Conservation (phyloP, 2,797 vertebrate genomes). For the Epinephelus malabaricus region DNA sequence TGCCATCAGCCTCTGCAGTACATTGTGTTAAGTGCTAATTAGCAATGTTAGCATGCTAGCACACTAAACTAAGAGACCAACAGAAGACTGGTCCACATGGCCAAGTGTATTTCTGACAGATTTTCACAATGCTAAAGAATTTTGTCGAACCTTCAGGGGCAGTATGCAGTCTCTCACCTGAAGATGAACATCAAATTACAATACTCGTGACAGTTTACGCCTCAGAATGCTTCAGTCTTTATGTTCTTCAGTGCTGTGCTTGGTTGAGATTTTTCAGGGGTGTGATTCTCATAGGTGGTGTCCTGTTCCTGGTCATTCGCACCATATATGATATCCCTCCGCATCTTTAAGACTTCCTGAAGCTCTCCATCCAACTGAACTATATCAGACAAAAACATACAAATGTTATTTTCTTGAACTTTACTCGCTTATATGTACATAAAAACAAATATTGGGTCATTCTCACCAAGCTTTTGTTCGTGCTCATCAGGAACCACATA, state of each 20-base stretch:
- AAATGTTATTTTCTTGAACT: not conserved
- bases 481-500: conserved; percentile 58
- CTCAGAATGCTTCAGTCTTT: not conserved
- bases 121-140: not conserved
- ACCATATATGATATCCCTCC: not conserved
- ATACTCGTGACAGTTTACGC: not conserved
- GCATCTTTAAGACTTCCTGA: conserved; percentile 3
- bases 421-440: too few species aligned
- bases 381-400: conserved; percentile 31
- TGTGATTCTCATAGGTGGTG: not conserved
- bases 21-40: not conserved
- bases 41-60: not conserved
- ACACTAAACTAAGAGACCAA: not conserved
- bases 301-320: accelerated
- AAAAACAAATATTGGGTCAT: not conserved
- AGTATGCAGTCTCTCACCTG: not conserved
- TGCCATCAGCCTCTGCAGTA: too few species aligned
- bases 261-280: not conserved
- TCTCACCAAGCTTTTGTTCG: conserved; percentile 22
- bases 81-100: not conserved
- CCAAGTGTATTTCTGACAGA: not conserved
- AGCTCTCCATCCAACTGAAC: conserved; percentile 44
- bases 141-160: not conserved
- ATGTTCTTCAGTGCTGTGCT: not conserved
- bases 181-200: not conserved